A percentile compares a stretch with the other conserved stretches of the same genome.
Conservation (phyloP, 2,888 invertebrate species). For the Nomada fabriciana region DNA sequence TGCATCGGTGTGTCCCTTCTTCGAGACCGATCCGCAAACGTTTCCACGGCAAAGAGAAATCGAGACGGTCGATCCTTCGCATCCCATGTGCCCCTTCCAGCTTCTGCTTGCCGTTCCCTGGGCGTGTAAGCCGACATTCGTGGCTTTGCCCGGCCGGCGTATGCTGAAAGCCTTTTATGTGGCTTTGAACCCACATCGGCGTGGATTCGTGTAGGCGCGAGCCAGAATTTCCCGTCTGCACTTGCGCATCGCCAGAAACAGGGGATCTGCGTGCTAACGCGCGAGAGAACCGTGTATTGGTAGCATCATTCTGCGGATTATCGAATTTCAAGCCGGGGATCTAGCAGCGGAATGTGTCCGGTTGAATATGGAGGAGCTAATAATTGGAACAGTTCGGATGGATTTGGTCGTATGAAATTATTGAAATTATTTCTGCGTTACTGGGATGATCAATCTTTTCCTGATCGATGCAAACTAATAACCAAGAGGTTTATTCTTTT, state of each 20-base stretch:
- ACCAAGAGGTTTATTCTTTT: too few species aligned
- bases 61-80: slow-evolving; percentile 48
- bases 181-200: slow-evolving; percentile 50
- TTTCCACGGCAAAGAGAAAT: slow-evolving; percentile 53
- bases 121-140: slow-evolving; percentile 18
- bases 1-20: neutral
- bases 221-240: slow-evolving; percentile 15
- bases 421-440: too few species aligned
- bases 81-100: slow-evolving; percentile 17
- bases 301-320: slow-evolving; percentile 6
- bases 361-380: neutral
- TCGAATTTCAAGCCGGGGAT: slow-evolving; percentile 14
- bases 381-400: neutral
- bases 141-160: slow-evolving; percentile 22
- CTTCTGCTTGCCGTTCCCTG: neutral
- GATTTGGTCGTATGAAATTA: neutral
- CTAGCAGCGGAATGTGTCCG: slow-evolving; percentile 1
- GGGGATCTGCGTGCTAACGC: slow-evolving; percentile 21
- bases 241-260: slow-evolving; percentile 1
- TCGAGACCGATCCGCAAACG: slow-evolving; percentile 44
- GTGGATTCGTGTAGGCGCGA: slow-evolving; percentile 5
- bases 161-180: slow-evolving; percentile 57
- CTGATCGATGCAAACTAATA: too few species aligned
- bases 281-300: neutral
- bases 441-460: too few species aligned